Conservation (phyloP, 2,888 invertebrate genomes). For the Syrphus vitripennis region DNA sequence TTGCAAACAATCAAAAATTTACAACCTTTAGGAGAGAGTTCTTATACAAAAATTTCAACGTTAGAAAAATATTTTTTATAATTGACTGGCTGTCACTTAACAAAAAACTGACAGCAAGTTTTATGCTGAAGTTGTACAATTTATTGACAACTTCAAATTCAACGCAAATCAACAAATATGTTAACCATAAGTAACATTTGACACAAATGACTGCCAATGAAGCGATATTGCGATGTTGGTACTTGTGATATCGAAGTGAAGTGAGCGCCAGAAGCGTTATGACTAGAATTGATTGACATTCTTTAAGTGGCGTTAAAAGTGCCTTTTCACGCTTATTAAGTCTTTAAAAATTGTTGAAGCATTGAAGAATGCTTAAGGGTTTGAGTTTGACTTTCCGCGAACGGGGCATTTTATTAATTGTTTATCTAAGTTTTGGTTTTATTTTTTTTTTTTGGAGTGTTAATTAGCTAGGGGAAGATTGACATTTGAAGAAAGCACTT, state of each 20-base stretch:
- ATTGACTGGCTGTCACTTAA: background rate
- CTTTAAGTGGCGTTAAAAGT: slow-evolving; percentile 57
- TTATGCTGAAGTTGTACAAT: slow-evolving; percentile 4
- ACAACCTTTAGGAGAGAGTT: background rate
- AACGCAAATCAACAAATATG: background rate
- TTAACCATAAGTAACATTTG: background rate
- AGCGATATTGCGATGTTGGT: background rate
- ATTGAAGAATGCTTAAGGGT: background rate
- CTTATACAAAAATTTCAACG: background rate
- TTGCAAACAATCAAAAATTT: background rate
- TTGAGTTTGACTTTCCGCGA: slow-evolving; percentile 1
- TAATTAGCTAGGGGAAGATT: background rate
- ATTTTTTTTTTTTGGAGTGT: background rate
- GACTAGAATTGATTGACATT: slow-evolving; percentile 55
- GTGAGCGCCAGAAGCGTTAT: slow-evolving; percentile 28
- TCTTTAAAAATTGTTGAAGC: background rate
- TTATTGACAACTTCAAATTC: slow-evolving; percentile 37
- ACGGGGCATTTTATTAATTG: background rate
- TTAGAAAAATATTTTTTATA: background rate
- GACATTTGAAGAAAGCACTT: background rate
- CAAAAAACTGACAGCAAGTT: slow-evolving; percentile 7
- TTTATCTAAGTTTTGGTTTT: background rate
- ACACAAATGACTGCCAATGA: slow-evolving; percentile 4
- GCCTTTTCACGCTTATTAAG: slow-evolving; percentile 44
- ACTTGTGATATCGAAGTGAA: background rate